Conservation (phyloP, 2,888 invertebrate species). For the Beris chalybata region DNA sequence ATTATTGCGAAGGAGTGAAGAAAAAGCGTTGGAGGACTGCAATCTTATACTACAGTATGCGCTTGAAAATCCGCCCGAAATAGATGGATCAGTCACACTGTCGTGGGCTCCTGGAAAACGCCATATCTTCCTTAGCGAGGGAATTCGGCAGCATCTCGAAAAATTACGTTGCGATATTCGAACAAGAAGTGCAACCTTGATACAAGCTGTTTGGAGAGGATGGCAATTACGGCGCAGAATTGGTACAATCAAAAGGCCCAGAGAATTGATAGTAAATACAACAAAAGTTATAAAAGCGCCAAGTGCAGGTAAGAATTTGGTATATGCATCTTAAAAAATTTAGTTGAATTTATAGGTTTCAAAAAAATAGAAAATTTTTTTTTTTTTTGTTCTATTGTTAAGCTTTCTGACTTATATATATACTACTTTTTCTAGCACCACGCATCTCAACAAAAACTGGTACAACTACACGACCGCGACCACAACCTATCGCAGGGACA, state of each 20-base stretch:
- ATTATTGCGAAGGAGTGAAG: constrained; percentile 65
- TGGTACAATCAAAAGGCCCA: constrained; percentile 57
- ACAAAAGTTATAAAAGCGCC: constrained; percentile 46
- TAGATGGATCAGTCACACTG: constrained; percentile 65
- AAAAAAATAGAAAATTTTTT: background rate
- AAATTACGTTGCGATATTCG: constrained; percentile 76
- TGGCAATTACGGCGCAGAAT: constrained; percentile 71
- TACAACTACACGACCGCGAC: constrained; percentile 72
- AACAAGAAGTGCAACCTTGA: constrained; percentile 77
- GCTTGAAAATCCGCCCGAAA: constrained; percentile 62
- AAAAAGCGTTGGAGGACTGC: constrained; percentile 75
- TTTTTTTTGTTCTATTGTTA: no score
- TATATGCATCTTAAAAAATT: background rate
- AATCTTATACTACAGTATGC: constrained; percentile 74
- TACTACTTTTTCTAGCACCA: constrained; percentile 44
- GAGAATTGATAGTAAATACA: constrained; percentile 43
- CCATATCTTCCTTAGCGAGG: constrained; percentile 93
- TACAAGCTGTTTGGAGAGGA: constrained; percentile 85
- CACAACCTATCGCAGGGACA: constrained; percentile 88
- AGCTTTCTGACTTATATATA: no score
- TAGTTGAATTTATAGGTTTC: background rate
- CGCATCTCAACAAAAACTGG: constrained; percentile 54
- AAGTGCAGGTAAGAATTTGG: constrained; percentile 46
- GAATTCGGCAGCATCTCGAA: constrained; percentile 87
- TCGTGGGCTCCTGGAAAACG: constrained; percentile 92